Conservation (phyloP, 2,113 vertebrate species). For the Tragelaphus buxtoni region DNA sequence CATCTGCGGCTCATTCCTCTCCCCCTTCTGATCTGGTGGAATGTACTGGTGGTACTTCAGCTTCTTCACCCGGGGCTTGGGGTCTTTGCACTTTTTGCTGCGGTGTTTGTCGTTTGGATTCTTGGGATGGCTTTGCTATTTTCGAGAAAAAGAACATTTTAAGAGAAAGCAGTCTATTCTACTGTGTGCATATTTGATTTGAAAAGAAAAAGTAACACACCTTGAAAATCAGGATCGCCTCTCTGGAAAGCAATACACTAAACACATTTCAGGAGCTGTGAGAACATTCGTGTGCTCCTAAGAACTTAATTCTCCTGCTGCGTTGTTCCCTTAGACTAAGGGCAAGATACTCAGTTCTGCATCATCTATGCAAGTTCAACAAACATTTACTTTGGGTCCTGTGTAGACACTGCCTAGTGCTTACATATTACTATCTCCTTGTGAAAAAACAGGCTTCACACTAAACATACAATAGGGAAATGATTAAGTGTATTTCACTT, state of each 20-base stretch:
- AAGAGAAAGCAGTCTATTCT: background rate
- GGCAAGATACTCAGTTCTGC: background rate
- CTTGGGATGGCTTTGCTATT: conserved; percentile 96
- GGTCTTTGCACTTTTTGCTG: conserved; percentile 96
- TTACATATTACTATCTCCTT: background rate
- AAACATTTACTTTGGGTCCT: background rate
- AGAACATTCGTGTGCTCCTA: background rate
- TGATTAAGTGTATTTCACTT: background rate
- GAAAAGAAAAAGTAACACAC: background rate
- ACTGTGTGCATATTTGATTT: background rate
- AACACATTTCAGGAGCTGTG: background rate
- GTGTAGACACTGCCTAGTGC: background rate
- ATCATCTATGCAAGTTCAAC: background rate
- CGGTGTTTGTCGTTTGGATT: conserved; percentile 91
- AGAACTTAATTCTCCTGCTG: background rate
- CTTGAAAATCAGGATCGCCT: background rate
- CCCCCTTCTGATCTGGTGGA: conserved; percentile 96
- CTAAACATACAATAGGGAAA: background rate
- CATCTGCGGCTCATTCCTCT: conserved; percentile 92
- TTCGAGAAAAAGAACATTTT: conserved; percentile 31
- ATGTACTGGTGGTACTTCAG: conserved; percentile 99
- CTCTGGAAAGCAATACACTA: background rate
- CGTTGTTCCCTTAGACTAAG: background rate
- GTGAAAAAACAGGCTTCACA: background rate
- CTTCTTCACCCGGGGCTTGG: conserved; percentile 93